These are phyloP conservation scores for Nephrotoma guestfalica DNA, from an alignment of 2,888 invertebrate species.

Conservation along the genomic window DNA sequence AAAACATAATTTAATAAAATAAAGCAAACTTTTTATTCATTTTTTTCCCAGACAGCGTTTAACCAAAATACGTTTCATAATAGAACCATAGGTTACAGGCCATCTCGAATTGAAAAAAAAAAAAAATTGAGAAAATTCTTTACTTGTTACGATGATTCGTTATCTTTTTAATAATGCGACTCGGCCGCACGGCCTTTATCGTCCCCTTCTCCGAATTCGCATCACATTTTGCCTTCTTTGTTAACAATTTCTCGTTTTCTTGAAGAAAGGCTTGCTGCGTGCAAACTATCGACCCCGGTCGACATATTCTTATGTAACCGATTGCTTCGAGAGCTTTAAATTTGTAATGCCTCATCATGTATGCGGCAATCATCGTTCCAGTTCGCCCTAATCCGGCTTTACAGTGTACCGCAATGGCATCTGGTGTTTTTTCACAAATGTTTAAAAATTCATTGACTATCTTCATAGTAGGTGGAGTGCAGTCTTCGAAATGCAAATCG, in stretches of 20 bases:
- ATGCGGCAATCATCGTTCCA: constrained; percentile 76
- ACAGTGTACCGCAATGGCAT: constrained; percentile 81
- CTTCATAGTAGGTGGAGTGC: constrained; percentile 64
- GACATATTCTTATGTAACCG: constrained; percentile 76
- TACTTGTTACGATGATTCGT: too few relatives aligned
- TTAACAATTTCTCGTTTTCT: constrained; percentile 25
- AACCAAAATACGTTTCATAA: too few relatives aligned
- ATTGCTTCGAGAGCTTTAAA: constrained; percentile 73
- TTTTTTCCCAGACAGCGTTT: too few relatives aligned
- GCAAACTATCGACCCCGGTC: constrained; percentile 79
- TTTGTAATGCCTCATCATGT: constrained; percentile 69
- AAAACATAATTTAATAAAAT: too few relatives aligned
- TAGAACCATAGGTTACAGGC: too few relatives aligned
- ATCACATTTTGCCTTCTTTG: neutral
- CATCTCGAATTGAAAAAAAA: too few relatives aligned
- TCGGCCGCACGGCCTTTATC: too few relatives aligned
- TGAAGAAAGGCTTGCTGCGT: constrained; percentile 67
- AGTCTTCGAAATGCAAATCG: constrained; percentile 81
- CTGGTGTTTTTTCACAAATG: constrained; percentile 57
- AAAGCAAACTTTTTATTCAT: too few relatives aligned
- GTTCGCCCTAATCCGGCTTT: constrained; percentile 89
- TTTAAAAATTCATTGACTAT: constrained; percentile 68
- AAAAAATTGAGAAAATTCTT: too few relatives aligned
- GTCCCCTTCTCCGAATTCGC: too few relatives aligned
- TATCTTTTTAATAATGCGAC: too few relatives aligned